Conservation (phyloP, 2,888 invertebrate genomes). For the Heliconius aoede region DNA sequence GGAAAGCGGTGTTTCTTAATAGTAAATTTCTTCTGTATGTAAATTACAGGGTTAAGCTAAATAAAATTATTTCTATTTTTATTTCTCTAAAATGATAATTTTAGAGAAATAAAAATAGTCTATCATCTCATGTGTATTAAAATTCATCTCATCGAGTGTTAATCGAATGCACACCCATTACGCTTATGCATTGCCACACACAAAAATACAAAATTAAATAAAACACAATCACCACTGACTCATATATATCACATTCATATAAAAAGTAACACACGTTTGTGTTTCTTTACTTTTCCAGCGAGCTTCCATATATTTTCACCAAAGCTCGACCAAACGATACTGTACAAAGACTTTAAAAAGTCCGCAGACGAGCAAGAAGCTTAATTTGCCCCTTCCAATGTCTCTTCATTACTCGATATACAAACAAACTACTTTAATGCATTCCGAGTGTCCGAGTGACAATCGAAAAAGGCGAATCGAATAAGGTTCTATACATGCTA, state of each 20-base stretch:
- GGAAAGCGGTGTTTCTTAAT: too few relatives aligned
- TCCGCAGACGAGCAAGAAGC: slow-evolving; percentile 20
- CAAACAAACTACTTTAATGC: slow-evolving; percentile 9
- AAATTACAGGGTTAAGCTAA: too few relatives aligned
- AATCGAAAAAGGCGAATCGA: slow-evolving; percentile 4
- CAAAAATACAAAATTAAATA: too few relatives aligned
- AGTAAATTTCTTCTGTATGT: too few relatives aligned
- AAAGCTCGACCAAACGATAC: slow-evolving; percentile 7
- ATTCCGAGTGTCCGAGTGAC: slow-evolving; percentile 16
- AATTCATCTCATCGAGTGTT: too few relatives aligned
- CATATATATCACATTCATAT: not conserved
- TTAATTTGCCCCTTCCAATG: slow-evolving; percentile 23
- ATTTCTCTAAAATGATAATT: too few relatives aligned
- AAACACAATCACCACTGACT: too few relatives aligned
- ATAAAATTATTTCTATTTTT: too few relatives aligned
- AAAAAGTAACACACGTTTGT: not conserved
- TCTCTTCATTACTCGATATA: slow-evolving; percentile 26
- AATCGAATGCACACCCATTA: too few relatives aligned
- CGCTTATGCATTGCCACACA: too few relatives aligned
- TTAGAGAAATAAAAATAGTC: too few relatives aligned
- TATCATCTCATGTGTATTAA: too few relatives aligned
- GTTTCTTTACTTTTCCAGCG: not conserved
- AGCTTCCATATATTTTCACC: not conserved
- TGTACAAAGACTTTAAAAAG: slow-evolving; percentile 11
- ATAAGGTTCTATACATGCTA: not conserved